Evolutionary conservation across 1,140 invertebrate species (phyloP), one percentile per base, ranked within the genome.

Genomic region (Procambarus virginalis): DNA sequence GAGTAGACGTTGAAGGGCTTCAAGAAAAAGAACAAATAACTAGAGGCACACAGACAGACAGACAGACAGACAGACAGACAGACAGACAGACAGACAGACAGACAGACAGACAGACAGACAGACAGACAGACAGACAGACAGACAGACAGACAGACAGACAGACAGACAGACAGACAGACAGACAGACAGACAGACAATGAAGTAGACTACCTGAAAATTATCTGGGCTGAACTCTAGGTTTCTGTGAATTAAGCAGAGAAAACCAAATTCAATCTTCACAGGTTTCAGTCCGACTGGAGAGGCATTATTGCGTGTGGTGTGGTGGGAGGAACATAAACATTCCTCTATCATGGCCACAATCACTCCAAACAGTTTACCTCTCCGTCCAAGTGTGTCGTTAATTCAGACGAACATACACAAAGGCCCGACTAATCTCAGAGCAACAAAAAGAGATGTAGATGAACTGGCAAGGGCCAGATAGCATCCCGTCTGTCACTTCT

Each of bases 291-390:
- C 5, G 68, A 73, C 68, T 73, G 68, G 34, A 34, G 6, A 2
- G 22, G 8, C 22, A 34, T 73, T 73, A 22, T 34, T 34, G 6
- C 3, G 68, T 73, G n/a, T 73, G 22, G 80, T 82, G 79, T 68
- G 9, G 58, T 48, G 80, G 60, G 60, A 10, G 79, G 51, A 34
- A 68, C 22, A 68, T 82, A 82, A 60, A 82, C 58, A 34, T 64
- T 48, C 34, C 51, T 22, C 58, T 82, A 82, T 82, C 80, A 82
- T 20, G 22, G 34, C 58, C 14, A 48, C 58, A 34, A 68, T 82
- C 80, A 68, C 80, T 82, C 58, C 80, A 82, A 68, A 64, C 80
- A 82, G 58, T 68, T 68, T 82, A 82, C 60, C 68, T 73, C 68
- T 73, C 10, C 68, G 22, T 34, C 68, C 68, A 34, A 64, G 14